These are phyloP conservation scores for Trichogramma dendrolimi DNA, from an alignment of 2,888 invertebrate genomes.

Conservation along the genomic window DNA sequence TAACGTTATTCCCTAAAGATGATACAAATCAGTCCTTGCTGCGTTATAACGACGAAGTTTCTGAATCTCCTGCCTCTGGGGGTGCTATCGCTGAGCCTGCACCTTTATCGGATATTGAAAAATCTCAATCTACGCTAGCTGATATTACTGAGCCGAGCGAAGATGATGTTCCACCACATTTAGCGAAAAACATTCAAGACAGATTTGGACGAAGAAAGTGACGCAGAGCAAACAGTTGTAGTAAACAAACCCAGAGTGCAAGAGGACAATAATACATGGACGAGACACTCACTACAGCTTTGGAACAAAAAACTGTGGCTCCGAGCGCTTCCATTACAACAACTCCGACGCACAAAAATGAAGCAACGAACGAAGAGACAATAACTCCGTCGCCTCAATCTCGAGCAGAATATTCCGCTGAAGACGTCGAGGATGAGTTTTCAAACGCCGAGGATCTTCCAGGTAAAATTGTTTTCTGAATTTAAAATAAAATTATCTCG, in stretches of 20 bases:
- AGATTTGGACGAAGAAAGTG: conserved; percentile 18
- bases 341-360: conserved; percentile 30
- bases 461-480: conserved; percentile 16
- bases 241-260: conserved; percentile 5
- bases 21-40: conserved; percentile 6
- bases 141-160: background rate
- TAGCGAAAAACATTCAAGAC: conserved; percentile 33
- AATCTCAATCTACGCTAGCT: conserved; percentile 7
- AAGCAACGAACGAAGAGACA: conserved; percentile 33
- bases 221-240: background rate
- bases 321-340: conserved; percentile 32
- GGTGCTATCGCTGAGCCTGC: too few species aligned
- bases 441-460: conserved; percentile 39
- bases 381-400: conserved; percentile 37
- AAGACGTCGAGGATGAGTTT: conserved; percentile 40
- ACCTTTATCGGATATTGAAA: background rate
- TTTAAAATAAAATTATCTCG: background rate
- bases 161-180: conserved; percentile 19
- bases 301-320: conserved; percentile 39
- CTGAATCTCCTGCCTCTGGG: background rate
- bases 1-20: background rate
- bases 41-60: conserved; percentile 4
- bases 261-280: conserved; percentile 42
- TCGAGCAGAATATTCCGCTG: conserved; percentile 36
- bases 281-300: conserved; percentile 40